A percentile compares a stretch with the other conserved stretches of the same genome.
These are phyloP conservation scores for Phyllostomus hastatus DNA, from an alignment of 2,113 vertebrate species.

Conservation along the genomic window DNA sequence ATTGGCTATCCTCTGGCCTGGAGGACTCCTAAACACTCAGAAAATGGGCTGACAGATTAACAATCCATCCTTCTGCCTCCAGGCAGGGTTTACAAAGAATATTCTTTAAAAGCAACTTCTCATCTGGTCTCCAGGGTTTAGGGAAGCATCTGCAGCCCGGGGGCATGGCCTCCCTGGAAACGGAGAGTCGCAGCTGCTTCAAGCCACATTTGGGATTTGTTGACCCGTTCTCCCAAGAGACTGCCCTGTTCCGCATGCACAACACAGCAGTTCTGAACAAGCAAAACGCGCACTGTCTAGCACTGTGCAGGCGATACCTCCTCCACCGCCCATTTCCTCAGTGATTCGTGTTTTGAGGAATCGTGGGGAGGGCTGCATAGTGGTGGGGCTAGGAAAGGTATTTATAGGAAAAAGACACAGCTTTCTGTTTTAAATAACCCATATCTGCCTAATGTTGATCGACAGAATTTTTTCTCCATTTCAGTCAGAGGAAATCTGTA, in stretches of 20 bases:
- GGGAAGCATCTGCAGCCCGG: background rate
- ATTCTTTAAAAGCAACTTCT: background rate
- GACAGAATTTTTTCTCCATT: background rate
- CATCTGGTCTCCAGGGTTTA: background rate
- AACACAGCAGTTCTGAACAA: background rate
- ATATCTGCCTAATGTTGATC: background rate
- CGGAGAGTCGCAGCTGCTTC: background rate
- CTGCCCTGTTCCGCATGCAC: accelerated
- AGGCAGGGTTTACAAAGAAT: background rate
- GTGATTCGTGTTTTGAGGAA: background rate
- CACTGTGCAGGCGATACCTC: accelerated
- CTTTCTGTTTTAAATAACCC: background rate
- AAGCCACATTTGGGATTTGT: background rate
- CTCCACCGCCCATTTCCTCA: background rate
- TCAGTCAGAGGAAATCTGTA: background rate
- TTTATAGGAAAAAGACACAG: background rate
- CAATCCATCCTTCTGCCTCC: background rate
- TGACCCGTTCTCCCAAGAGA: background rate
- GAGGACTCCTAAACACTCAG: background rate
- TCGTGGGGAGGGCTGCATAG: background rate
- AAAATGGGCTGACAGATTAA: background rate
- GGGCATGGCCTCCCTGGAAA: background rate
- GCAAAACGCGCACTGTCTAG: accelerated
- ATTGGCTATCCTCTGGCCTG: background rate
- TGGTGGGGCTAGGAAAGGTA: background rate